Evolutionary conservation across 2,113 vertebrate genomes (phyloP), one percentile per base, ranked within the genome.

Genomic region (Hypanus sabinus): DNA sequence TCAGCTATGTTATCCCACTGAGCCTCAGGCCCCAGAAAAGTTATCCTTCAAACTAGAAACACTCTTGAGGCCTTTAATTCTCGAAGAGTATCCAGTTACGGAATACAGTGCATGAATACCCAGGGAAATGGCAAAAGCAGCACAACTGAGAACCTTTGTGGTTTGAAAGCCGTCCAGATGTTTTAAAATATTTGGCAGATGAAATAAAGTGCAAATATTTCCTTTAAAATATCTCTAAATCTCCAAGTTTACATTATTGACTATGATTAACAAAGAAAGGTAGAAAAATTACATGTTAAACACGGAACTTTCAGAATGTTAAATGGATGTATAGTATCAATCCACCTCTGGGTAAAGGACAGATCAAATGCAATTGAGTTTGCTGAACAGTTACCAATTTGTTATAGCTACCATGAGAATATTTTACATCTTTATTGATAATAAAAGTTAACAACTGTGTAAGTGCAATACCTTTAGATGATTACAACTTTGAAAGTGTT

Each of bases 191-290:
- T 97, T 97, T 97, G 97, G 97, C 97, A 96, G 96, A 96, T 97
- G 96, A 96, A 97, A 96, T 95, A 96, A 97, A 97, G 96, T 97
- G 96, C 97, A 97, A 97, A 95, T 97, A 96, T 98, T 98, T 98
- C 97, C 96, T 97, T 98, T 97, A 96, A 97, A 97, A 96, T 96
- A 97, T 96, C 97, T 96, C 95, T 95, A 96, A 96, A 96, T 96
- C 95, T 96, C 94, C 96, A 96, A 96, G 95, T 96, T 97, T 96
- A 96, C 96, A 97, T 97, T 96, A 96, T 96, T 96, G 95, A 88
- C 94, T 95, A 70, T 94, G 83, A 95, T 94, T 95, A 85, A 94
- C 95, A 95, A 96, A 95, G 95, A 90, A 46, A 83, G 80, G 36
- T 30, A 57, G 93, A 94, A 46, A 88, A 6, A 75, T 93, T 93